These are phyloP conservation scores for Zaprionus davidi DNA, from an alignment of 1,140 invertebrate genomes.

Conservation along the genomic window DNA sequence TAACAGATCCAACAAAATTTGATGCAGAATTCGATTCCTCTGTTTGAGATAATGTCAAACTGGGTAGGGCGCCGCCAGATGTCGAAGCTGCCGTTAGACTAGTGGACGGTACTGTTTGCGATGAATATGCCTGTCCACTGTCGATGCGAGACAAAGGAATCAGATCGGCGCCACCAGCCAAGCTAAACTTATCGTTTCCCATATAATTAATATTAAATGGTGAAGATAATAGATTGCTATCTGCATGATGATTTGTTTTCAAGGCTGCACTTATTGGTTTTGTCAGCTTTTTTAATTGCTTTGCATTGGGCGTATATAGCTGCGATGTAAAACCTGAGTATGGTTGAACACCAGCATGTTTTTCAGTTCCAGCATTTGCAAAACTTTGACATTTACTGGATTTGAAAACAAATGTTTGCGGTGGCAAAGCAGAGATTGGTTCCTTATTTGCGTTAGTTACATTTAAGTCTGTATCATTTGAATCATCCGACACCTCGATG, in stretches of 20 bases:
- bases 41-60: no score
- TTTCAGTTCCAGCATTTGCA: background rate
- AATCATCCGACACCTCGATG: conserved; percentile 79
- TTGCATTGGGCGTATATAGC: conserved; percentile 12
- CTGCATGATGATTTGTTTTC: conserved; percentile 21
- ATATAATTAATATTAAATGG: conserved; percentile 60
- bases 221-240: conserved; percentile 12
- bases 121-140: conserved; percentile 56
- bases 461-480: conserved; percentile 46
- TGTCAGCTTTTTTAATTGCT: conserved; percentile 15
- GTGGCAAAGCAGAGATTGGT: background rate
- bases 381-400: conserved; percentile 29
- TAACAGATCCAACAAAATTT: conserved; percentile 20
- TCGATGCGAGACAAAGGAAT: conserved; percentile 68
- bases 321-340: background rate
- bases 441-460: conserved; percentile 2
- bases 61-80: conserved; percentile 33
- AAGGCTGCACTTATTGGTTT: background rate
- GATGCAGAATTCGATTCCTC: conserved; percentile 16
- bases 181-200: conserved; percentile 67
- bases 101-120: conserved; percentile 46
- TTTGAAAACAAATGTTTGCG: background rate
- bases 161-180: conserved; percentile 77
- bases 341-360: background rate
- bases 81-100: conserved; percentile 56